Evolutionary conservation across 2,888 invertebrate genomes (phyloP).

Genomic region (Crossocerus cetratus): DNA sequence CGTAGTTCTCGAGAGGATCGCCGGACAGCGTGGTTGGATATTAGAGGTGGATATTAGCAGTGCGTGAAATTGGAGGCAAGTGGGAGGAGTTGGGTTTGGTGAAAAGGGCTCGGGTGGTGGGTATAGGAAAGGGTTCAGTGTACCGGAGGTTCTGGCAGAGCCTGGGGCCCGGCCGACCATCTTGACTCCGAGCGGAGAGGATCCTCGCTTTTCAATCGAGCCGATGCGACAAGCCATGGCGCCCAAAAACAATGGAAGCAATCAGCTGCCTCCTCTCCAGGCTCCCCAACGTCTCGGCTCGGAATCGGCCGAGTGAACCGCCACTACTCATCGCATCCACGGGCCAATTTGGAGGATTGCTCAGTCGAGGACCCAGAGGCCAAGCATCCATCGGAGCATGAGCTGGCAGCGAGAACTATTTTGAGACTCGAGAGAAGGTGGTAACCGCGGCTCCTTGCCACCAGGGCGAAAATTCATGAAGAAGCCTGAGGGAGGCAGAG

Average conservation of each 20-base stretch:
- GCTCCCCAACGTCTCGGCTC: too few species aligned
- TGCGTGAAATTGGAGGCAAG: too few species aligned
- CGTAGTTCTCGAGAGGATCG: too few species aligned
- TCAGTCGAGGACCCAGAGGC: too few species aligned
- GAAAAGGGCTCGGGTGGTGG: not conserved
- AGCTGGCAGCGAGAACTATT: slow-evolving; percentile 25
- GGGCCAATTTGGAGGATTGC: too few species aligned
- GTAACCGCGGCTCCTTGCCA: slow-evolving; percentile 20
- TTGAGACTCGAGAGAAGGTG: slow-evolving; percentile 8
- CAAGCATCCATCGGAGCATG: not conserved
- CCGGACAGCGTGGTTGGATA: too few species aligned
- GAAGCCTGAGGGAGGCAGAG: slow-evolving; percentile 44
- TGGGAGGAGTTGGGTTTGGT: not conserved
- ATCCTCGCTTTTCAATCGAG: not conserved
- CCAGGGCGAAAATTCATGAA: slow-evolving; percentile 27
- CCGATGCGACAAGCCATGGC: not conserved
- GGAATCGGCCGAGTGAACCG: too few species aligned
- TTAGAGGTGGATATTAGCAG: too few species aligned
- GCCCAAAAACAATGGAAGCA: not conserved
- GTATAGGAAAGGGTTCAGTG: not conserved
- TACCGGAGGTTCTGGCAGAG: not conserved
- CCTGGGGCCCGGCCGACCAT: not conserved
- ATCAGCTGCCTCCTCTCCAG: not conserved
- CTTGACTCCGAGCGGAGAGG: not conserved
- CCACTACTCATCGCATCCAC: too few species aligned